A percentile compares a stretch with the other conserved stretches of the same genome.
These are phyloP conservation scores for Empidonax alnorum DNA, from an alignment of 2,113 vertebrate species.

Conservation along the genomic window DNA sequence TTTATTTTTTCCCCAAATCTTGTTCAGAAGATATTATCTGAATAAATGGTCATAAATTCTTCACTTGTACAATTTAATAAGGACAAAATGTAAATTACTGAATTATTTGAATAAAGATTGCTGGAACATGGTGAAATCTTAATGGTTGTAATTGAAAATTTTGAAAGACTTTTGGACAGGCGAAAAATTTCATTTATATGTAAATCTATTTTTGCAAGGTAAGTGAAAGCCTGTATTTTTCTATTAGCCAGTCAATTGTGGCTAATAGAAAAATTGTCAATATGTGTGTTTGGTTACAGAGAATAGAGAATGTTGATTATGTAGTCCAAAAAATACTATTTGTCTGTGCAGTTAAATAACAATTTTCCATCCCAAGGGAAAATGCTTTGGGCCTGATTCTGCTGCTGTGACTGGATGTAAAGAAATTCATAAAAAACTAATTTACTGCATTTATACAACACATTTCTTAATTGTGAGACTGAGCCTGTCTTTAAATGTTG, in stretches of 20 bases:
- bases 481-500: background rate
- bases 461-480: background rate
- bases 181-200: slow-evolving; percentile 22
- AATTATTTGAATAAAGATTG: background rate
- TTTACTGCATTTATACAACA: background rate
- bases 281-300: background rate
- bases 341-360: background rate
- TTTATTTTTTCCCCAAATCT: background rate
- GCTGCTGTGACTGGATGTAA: background rate
- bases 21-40: background rate
- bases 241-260: background rate
- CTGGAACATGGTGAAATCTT: background rate
- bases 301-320: background rate
- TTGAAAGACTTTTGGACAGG: background rate
- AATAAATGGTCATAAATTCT: background rate
- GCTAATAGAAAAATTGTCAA: background rate
- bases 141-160: background rate
- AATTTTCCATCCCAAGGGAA: background rate
- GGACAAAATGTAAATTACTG: background rate
- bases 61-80: background rate
- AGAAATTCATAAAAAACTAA: background rate
- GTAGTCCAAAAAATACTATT: background rate
- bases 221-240: background rate
- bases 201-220: background rate
- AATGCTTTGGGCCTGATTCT: background rate